Evolutionary conservation across 2,888 invertebrate species (phyloP), one percentile per base, ranked within the genome.

Genomic region (Podotricha telesiphe): DNA sequence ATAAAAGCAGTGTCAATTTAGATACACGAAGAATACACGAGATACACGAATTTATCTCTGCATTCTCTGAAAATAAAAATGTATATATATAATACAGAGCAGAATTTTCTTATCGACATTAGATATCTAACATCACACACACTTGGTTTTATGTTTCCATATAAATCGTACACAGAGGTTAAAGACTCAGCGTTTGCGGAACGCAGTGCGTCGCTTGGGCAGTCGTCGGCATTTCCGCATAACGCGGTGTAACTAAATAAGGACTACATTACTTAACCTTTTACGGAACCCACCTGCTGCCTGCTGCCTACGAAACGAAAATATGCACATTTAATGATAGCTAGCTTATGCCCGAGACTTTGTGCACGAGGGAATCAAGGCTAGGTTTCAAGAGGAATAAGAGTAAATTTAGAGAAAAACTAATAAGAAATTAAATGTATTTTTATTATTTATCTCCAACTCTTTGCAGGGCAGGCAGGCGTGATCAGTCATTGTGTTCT

Each of bases 121-220:
- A 6, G 2, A 28, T 6, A 47, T 22, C n/a, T 28, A 22, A 34
- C 4, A 6, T n/a, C 19, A 45, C 15, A 47, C n/a, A 42, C 34
- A 17, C 34, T 34, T 48, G 40, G 15, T 65, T 55, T 56, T 47
- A 45, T 20, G 50, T 71, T 68, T 66, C 68, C 62, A 62, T 66
- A 65, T 62, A 65, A 61, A 62, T 71, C 65, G 48, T 47, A 8
- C n/a, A 17, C 53, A 50, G 68, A 68, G 68, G 68, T 68, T 71
- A 68, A 71, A 56, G 71, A 62, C 56, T 28, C 28, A 40, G 48
- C 61, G 42, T 62, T 58, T 62, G 61, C 45, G 62, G 65, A 34
- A 59, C 59, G 20, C 58, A 56, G 64, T 17, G 47, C 62, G 20
- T 15, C 22, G 65, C 51, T 40, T 20, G 15, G 4, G 13, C 40